A percentile compares a stretch with the other conserved stretches of the same genome.
phyloP scores from a whole-genome alignment of 2,888 invertebrate genomes.

The Nephrotoma flavescens region DNA sequence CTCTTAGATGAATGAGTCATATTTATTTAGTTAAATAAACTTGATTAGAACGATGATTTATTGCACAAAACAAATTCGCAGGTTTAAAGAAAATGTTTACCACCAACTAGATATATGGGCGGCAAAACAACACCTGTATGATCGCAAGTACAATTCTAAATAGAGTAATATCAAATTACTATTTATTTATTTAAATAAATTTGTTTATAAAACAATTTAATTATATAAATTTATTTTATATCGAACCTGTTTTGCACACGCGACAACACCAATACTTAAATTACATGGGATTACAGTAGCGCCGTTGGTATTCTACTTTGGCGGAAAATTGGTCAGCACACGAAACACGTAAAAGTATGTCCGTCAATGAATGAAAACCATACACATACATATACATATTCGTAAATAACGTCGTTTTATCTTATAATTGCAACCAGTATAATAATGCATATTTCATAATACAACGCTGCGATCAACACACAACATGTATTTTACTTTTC shows the following conservation, averaged over 20 bases:
- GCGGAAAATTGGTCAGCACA: background rate
- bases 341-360: background rate
- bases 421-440: background rate
- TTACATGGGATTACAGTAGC: background rate
- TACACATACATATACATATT: background rate
- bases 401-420: background rate
- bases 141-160: background rate
- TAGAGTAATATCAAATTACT: background rate
- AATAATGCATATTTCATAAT: constrained; percentile 1
- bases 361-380: background rate
- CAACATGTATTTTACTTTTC: background rate
- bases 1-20: background rate
- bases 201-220: background rate
- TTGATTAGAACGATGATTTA: background rate
- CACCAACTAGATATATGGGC: background rate
- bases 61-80: too few species aligned
- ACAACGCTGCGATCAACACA: background rate
- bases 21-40: background rate
- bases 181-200: background rate
- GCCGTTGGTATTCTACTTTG: background rate
- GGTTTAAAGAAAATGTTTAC: background rate
- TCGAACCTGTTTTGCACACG: background rate
- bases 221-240: background rate
- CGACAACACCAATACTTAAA: background rate
- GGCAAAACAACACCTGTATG: background rate